Evolutionary conservation across 2,797 vertebrate genomes (phyloP).

Genomic region (Pogoniulus pusillus): DNA sequence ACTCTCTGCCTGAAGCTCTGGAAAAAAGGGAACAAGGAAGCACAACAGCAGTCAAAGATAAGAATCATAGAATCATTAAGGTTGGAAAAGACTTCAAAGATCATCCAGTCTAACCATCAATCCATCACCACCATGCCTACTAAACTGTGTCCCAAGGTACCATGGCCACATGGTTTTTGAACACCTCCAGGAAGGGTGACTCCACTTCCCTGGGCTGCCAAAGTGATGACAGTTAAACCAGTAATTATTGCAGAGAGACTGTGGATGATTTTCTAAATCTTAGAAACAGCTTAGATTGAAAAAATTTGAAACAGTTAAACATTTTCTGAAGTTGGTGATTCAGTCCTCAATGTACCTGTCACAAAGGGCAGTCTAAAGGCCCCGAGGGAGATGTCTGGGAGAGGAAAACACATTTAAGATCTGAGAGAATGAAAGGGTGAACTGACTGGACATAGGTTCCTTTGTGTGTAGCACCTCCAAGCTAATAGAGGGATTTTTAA

Average conservation of each 20-base stretch:
- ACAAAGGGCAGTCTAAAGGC: neutral
- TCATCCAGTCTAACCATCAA: too few relatives aligned
- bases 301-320: neutral
- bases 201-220: too few relatives aligned
- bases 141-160: too few relatives aligned
- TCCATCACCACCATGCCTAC: too few relatives aligned
- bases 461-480: neutral
- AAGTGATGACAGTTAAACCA: neutral
- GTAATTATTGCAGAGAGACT: neutral
- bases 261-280: neutral
- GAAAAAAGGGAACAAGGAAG: neutral
- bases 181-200: too few relatives aligned
- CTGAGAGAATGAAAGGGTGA: neutral
- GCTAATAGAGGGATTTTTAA: neutral
- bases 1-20: neutral
- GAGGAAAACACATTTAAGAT: neutral
- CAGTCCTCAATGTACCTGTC: neutral
- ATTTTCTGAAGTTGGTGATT: neutral
- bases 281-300: neutral
- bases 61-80: neutral
- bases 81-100: too few relatives aligned
- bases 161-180: too few relatives aligned
- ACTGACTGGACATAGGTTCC: neutral
- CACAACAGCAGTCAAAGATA: neutral
- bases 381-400: neutral